These are phyloP conservation scores for Camponotus vicinus DNA, from an alignment of 1,140 invertebrate species.

Conservation along the genomic window DNA sequence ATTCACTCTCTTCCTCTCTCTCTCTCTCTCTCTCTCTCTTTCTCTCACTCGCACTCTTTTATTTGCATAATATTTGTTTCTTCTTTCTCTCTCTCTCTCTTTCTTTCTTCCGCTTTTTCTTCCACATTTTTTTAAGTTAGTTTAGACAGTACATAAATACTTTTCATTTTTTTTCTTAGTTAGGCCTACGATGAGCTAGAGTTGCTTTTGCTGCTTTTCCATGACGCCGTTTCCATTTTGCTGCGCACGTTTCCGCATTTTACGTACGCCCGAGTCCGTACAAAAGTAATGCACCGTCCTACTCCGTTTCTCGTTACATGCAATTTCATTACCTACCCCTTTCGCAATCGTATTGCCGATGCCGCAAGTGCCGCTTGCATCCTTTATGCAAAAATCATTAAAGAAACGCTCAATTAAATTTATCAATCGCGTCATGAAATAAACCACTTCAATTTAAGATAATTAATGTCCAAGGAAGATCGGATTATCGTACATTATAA, in stretches of 20 bases:
- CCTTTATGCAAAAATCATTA: not conserved
- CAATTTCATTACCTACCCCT: slow-evolving; percentile 11
- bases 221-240: slow-evolving; percentile 34
- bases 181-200: slow-evolving; percentile 85
- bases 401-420: not conserved
- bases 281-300: slow-evolving; percentile 62
- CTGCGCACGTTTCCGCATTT: slow-evolving; percentile 15
- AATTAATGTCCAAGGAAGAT: not conserved
- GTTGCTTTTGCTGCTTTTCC: slow-evolving; percentile 70
- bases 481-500: not conserved
- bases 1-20: slow-evolving; percentile 4
- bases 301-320: not conserved
- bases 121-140: slow-evolving; percentile 77
- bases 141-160: slow-evolving; percentile 83
- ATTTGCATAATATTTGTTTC: slow-evolving; percentile 56
- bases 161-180: slow-evolving; percentile 78
- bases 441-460: not conserved
- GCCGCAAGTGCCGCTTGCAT: slow-evolving; percentile 46
- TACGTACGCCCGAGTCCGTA: slow-evolving; percentile 38
- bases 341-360: slow-evolving; percentile 23
- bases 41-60: slow-evolving; percentile 35
- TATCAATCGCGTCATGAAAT: not conserved
- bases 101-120: slow-evolving; percentile 70
- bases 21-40: slow-evolving; percentile 57
- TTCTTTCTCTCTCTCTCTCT: slow-evolving; percentile 30